phyloP scores from a whole-genome alignment of 2,113 vertebrate species.

The Poeciliopsis occidentalis region DNA sequence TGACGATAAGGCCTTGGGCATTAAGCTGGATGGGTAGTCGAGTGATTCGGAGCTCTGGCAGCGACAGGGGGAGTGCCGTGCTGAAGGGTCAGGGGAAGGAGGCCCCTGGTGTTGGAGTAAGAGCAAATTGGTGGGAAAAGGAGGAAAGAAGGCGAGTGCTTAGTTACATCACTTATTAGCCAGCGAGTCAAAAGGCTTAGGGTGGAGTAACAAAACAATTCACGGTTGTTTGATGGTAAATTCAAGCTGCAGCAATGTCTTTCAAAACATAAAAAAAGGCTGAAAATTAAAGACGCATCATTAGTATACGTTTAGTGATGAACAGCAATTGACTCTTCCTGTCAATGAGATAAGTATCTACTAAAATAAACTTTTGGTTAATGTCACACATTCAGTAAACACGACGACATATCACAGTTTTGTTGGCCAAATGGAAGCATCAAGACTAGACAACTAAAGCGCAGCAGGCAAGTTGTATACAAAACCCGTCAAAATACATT shows the following conservation, averaged over 20 bases:
- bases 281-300: slow-evolving; percentile 64
- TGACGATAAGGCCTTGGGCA: slow-evolving; percentile 70
- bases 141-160: slow-evolving; percentile 64
- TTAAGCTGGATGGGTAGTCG: slow-evolving; percentile 78
- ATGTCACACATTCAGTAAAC: slow-evolving; percentile 27
- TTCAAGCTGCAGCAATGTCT: slow-evolving; percentile 43
- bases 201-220: slow-evolving; percentile 40
- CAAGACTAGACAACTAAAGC: slow-evolving; percentile 21
- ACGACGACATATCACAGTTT: slow-evolving; percentile 25
- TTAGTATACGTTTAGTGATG: slow-evolving; percentile 58
- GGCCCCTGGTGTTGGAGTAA: slow-evolving; percentile 59
- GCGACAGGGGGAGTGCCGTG: slow-evolving; percentile 68
- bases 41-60: slow-evolving; percentile 77
- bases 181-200: slow-evolving; percentile 35
- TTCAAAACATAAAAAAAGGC: slow-evolving; percentile 46
- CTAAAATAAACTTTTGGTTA: slow-evolving; percentile 24
- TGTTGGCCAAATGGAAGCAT: slow-evolving; percentile 24
- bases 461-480: slow-evolving; percentile 19
- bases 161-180: slow-evolving; percentile 65
- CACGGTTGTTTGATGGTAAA: slow-evolving; percentile 37
- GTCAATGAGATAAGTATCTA: slow-evolving; percentile 2
- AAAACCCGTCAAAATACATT: slow-evolving; percentile 5
- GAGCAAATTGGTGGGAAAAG: slow-evolving; percentile 52
- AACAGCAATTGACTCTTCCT: slow-evolving; percentile 23
- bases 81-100: slow-evolving; percentile 56